Percentiles rank a stretch among this genome's conserved stretches.
Conservation (phyloP, 1,140 invertebrate genomes). For the Heliconius hewitsoni region DNA sequence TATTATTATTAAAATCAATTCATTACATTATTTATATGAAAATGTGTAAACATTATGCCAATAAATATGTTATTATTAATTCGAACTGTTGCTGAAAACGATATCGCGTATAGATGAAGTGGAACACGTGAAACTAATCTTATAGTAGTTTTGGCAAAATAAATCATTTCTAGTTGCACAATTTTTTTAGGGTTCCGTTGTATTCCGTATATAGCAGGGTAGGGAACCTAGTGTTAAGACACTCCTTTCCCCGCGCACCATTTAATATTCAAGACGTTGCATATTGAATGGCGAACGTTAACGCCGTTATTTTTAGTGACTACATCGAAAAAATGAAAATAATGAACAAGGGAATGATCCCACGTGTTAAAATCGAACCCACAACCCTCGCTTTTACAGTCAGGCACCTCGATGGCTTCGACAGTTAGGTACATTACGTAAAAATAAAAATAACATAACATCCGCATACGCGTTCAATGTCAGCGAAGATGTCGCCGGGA, state of each 20-base stretch:
- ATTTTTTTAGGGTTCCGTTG: no score
- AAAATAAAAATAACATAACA: constrained; percentile 3
- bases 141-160: background rate
- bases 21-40: background rate
- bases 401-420: background rate
- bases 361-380: no score
- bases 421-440: background rate
- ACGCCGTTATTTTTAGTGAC: no score
- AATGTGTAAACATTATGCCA: background rate
- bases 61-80: background rate
- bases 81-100: background rate
- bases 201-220: no score
- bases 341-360: no score
- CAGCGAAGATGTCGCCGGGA: constrained; percentile 11
- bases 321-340: no score
- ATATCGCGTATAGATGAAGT: background rate
- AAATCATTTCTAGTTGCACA: no score
- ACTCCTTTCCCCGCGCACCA: no score
- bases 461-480: constrained; percentile 16
- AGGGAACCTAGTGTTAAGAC: no score
- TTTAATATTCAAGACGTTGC: no score
- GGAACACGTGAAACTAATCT: background rate
- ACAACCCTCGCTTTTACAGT: no score
- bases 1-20: background rate
- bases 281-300: no score